Conservation (phyloP, 2,797 vertebrate species). For the Chloroceryle inda region DNA sequence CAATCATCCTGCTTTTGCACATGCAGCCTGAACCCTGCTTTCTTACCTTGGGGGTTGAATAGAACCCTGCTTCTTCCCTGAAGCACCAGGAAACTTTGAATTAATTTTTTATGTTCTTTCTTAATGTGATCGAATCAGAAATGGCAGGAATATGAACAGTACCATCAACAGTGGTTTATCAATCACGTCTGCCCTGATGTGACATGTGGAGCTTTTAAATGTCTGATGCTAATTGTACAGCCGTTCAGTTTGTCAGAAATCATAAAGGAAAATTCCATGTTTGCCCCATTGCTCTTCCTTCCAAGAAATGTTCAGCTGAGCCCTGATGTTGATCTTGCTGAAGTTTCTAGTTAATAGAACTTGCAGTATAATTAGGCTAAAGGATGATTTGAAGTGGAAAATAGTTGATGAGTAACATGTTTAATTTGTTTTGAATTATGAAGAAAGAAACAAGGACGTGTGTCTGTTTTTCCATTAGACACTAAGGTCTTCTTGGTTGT, state of each 20-base stretch:
- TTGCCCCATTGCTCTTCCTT: background rate
- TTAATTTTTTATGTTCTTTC: background rate
- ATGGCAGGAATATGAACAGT: background rate
- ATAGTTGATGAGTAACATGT: background rate
- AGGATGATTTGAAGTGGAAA: background rate
- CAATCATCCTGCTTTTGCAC: background rate
- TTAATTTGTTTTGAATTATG: background rate
- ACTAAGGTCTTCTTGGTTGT: background rate
- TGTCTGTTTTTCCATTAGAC: background rate
- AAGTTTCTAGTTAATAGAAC: background rate
- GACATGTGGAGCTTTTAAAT: background rate
- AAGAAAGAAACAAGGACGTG: background rate
- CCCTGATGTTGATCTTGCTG: background rate
- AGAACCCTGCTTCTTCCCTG: background rate
- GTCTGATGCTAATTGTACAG: background rate
- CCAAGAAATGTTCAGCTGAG: background rate
- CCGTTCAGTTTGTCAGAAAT: background rate
- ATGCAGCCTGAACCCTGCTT: accelerated
- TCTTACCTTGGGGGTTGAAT: background rate
- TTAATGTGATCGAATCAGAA: background rate
- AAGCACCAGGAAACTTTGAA: background rate
- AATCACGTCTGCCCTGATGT: accelerated
- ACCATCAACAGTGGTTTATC: background rate
- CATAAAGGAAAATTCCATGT: background rate
- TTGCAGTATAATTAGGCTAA: background rate